These are phyloP conservation scores for Acrocyrtus sp. DNA, from an alignment of 2,888 invertebrate genomes.

Conservation along the genomic window DNA sequence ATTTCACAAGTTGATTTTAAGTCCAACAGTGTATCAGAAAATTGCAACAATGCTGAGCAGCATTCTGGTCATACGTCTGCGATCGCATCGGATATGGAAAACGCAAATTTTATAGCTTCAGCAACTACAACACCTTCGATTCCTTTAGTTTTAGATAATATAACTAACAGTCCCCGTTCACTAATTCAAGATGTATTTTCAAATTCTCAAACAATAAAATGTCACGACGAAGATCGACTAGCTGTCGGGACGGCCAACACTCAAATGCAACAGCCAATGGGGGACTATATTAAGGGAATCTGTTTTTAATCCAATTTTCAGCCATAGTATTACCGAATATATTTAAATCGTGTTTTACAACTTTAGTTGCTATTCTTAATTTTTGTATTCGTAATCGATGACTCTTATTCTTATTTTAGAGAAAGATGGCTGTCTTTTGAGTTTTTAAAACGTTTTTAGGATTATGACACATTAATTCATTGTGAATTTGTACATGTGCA, in stretches of 20 bases:
- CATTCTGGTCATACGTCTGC: too few species aligned
- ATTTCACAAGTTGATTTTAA: too few species aligned
- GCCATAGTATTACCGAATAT: slow-evolving; percentile 13
- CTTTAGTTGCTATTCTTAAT: slow-evolving; percentile 28
- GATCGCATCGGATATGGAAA: slow-evolving; percentile 19
- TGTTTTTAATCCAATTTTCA: slow-evolving; percentile 45
- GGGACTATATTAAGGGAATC: slow-evolving; percentile 54
- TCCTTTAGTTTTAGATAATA: slow-evolving; percentile 47
- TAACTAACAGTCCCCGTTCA: slow-evolving; percentile 43
- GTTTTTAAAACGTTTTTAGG: too few species aligned
- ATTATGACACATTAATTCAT: too few species aligned
- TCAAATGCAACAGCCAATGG: slow-evolving; percentile 42
- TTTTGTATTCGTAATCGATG: slow-evolving; percentile 4
- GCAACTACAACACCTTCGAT: slow-evolving; percentile 31
- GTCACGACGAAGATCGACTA: slow-evolving; percentile 53
- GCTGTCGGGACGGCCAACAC: slow-evolving; percentile 23
- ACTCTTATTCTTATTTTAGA: too few species aligned
- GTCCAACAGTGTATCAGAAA: too few species aligned
- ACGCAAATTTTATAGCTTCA: slow-evolving; percentile 6
- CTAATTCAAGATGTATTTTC: slow-evolving; percentile 46
- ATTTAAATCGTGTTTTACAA: slow-evolving; percentile 12
- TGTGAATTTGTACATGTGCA: too few species aligned
- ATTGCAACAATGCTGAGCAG: too few species aligned
- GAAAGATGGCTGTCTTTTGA: too few species aligned
- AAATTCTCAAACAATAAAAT: slow-evolving; percentile 43